phyloP scores from a whole-genome alignment of 2,113 vertebrate genomes.

The Anolis carolinensis region DNA sequence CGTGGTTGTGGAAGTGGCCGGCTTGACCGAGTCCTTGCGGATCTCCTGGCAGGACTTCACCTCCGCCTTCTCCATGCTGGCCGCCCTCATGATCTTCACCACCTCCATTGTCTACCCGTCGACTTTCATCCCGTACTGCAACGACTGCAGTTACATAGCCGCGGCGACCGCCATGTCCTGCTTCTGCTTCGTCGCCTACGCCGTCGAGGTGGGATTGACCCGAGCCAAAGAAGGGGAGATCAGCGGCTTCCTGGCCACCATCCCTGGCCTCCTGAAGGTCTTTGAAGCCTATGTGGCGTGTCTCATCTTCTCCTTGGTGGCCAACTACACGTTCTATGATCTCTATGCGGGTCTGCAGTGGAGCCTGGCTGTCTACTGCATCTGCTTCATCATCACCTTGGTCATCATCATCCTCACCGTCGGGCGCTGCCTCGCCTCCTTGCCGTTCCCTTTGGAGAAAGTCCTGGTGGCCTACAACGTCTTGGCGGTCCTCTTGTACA shows the following conservation, averaged over 20 bases:
- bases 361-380: conserved; percentile 86
- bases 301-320: conserved; percentile 83
- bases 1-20: conserved; percentile 79
- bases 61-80: conserved; percentile 83
- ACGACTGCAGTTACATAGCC: conserved; percentile 49
- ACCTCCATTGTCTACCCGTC: conserved; percentile 82
- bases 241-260: conserved; percentile 84
- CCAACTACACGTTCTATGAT: fast-evolving
- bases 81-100: conserved; percentile 82
- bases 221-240: conserved; percentile 80
- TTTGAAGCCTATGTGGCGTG: conserved; percentile 87
- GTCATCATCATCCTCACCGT: conserved; percentile 84
- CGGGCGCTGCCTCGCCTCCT: conserved; percentile 71
- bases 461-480: conserved; percentile 77
- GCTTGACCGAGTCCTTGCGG: conserved; percentile 67
- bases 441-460: conserved; percentile 77
- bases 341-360: conserved; percentile 66
- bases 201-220: conserved; percentile 80
- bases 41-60: conserved; percentile 91
- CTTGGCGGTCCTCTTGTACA: conserved; percentile 83
- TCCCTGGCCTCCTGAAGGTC: conserved; percentile 88
- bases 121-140: conserved; percentile 58
- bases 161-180: conserved; percentile 77
- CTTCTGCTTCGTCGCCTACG: conserved; percentile 81
- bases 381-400: conserved; percentile 85